These are phyloP conservation scores for Drosophila neotestacea DNA, from an alignment of 2,888 invertebrate species.

Conservation along the genomic window DNA sequence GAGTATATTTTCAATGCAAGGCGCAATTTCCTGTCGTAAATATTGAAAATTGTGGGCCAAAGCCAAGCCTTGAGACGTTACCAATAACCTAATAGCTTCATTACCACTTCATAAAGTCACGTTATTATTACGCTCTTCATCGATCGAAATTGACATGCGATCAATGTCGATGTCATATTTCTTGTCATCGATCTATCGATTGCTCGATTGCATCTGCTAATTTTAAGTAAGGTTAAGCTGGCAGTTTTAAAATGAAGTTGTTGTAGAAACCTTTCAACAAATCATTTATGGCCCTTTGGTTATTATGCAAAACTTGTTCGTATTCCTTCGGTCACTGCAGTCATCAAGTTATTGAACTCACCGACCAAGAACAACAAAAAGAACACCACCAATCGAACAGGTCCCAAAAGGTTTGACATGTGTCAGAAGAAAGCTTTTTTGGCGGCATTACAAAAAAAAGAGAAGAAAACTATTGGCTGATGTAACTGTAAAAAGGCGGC, in stretches of 20 bases:
- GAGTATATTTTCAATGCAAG: constrained; percentile 68
- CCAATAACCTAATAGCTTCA: constrained; percentile 77
- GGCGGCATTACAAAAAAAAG: constrained; percentile 48
- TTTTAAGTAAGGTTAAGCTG: constrained; percentile 10
- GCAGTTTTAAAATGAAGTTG: constrained; percentile 18
- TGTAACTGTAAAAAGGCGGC: constrained; percentile 30
- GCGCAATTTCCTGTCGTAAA: constrained; percentile 83
- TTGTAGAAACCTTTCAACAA: constrained; percentile 57
- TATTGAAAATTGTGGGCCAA: constrained; percentile 77
- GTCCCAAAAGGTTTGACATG: constrained; percentile 58
- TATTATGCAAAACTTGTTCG: constrained; percentile 81
- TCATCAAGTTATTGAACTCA: constrained; percentile 79
- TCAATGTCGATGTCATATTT: constrained; percentile 41
- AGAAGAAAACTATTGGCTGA: constrained; percentile 11
- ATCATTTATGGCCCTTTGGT: constrained; percentile 62
- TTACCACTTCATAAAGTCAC: constrained; percentile 84
- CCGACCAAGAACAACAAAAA: constrained; percentile 51
- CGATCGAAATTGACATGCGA: constrained; percentile 46
- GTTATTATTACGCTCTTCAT: constrained; percentile 74
- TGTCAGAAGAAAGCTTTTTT: constrained; percentile 60
- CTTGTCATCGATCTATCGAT: constrained; percentile 24
- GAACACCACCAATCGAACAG: constrained; percentile 43
- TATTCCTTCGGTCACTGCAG: constrained; percentile 61
- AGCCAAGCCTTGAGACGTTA: constrained; percentile 53
- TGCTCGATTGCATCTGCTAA: constrained; percentile 66